phyloP scores from a whole-genome alignment of 2,888 invertebrate species.

The Dryobotodes eremita region DNA sequence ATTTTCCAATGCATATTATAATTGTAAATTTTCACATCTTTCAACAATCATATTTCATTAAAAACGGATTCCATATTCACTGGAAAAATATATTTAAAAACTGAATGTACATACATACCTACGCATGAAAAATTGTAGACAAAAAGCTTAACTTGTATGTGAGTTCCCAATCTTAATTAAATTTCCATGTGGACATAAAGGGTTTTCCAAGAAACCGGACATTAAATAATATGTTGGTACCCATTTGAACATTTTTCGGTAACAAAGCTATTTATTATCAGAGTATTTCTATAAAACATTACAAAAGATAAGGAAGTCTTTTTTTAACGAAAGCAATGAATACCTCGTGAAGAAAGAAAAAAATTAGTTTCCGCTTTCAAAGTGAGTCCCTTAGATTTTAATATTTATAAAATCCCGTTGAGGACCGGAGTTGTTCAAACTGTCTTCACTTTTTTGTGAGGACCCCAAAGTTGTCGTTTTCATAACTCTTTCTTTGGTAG shows the following conservation, averaged over 20 bases:
- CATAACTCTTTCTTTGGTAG: constrained; percentile 86
- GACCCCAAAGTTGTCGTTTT: constrained; percentile 86
- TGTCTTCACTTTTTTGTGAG: constrained; percentile 81
- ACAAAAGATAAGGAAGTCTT: constrained; percentile 63
- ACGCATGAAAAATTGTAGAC: constrained; percentile 28
- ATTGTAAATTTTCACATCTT: constrained; percentile 56
- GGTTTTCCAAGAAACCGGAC: constrained; percentile 32
- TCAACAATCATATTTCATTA: constrained; percentile 26
- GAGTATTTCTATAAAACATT: constrained; percentile 56
- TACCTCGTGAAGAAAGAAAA: constrained; percentile 77
- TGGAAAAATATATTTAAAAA: constrained; percentile 35
- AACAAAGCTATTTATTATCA: constrained; percentile 53
- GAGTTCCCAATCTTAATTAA: constrained; percentile 47
- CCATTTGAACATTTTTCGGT: constrained; percentile 31
- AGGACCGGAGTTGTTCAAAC: constrained; percentile 82
- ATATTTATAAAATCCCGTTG: constrained; percentile 86
- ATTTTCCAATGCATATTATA: constrained; percentile 69
- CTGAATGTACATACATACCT: not conserved
- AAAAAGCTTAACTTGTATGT: constrained; percentile 10
- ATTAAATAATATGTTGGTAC: constrained; percentile 13
- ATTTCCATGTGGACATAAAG: constrained; percentile 33
- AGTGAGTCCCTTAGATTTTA: constrained; percentile 83
- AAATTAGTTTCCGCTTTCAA: constrained; percentile 80
- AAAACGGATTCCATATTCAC: constrained; percentile 21
- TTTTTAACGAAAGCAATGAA: constrained; percentile 73